These are phyloP conservation scores for Drosophila falleni DNA, from an alignment of 2,888 invertebrate species.

Conservation along the genomic window DNA sequence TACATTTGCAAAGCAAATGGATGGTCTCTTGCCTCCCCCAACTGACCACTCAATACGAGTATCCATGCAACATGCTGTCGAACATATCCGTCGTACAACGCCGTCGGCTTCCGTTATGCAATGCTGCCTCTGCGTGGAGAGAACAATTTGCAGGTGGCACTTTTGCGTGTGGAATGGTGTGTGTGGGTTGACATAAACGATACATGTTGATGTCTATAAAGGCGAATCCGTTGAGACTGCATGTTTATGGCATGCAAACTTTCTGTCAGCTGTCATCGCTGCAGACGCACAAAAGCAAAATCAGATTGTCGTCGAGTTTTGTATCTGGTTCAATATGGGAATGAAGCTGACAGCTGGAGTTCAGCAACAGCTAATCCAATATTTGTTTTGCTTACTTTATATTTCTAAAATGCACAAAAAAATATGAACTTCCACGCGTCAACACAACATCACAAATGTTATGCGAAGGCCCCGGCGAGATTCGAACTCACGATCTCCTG, in stretches of 20 bases:
- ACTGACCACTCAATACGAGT: conserved; percentile 32
- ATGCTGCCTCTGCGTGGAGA: conserved; percentile 19
- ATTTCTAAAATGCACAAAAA: neutral
- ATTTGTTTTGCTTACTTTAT: neutral
- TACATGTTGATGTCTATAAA: conserved; percentile 39
- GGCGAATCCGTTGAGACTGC: conserved; percentile 24
- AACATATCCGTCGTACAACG: conserved; percentile 74
- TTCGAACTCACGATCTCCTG: conserved; percentile 86
- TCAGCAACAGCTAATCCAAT: neutral
- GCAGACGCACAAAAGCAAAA: conserved; percentile 70
- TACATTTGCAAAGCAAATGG: conserved; percentile 70
- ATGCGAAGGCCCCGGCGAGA: conserved; percentile 69
- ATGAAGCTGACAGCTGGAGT: conserved; percentile 26
- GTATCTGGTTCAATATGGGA: conserved; percentile 1
- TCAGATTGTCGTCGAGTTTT: conserved; percentile 17
- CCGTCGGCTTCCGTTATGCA: conserved; percentile 68
- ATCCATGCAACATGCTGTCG: conserved; percentile 79
- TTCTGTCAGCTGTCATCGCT: conserved; percentile 77
- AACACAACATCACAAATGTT: neutral
- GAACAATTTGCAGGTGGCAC: conserved; percentile 83
- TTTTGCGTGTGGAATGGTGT: neutral
- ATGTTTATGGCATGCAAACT: conserved; percentile 70
- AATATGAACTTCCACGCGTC: neutral
- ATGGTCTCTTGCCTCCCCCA: neutral
- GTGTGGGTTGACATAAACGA: conserved; percentile 19